Evolutionary conservation across 1,140 invertebrate genomes (phyloP).

Genomic region (Muscidifurax raptorellus): DNA sequence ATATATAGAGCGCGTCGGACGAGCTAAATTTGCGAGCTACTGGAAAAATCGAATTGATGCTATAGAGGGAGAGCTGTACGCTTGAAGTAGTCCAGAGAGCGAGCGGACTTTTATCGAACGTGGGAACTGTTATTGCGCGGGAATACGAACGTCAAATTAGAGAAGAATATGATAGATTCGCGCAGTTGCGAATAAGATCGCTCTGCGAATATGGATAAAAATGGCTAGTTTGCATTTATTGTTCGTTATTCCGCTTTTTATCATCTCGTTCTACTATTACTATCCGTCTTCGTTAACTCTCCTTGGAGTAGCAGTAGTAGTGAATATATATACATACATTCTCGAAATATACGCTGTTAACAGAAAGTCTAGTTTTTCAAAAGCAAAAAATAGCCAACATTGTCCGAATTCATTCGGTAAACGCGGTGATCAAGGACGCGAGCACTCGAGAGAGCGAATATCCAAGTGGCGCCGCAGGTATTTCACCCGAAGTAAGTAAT

Average conservation of each 20-base stretch:
- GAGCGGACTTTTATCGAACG: slow-evolving; percentile 31
- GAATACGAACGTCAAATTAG: slow-evolving; percentile 22
- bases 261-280: no score
- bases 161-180: slow-evolving; percentile 24
- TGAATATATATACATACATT: no score
- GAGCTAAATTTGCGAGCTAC: background rate
- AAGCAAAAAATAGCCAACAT: background rate
- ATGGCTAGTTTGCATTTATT: slow-evolving; percentile 1
- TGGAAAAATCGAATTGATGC: slow-evolving; percentile 29
- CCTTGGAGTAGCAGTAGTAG: no score
- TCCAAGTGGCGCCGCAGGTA: background rate
- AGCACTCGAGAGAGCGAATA: background rate
- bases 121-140: background rate
- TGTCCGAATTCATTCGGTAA: background rate
- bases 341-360: no score
- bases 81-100: slow-evolving; percentile 18
- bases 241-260: background rate
- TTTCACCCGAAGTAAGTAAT: slow-evolving; percentile 9
- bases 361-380: no score
- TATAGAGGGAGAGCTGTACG: background rate
- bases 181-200: background rate
- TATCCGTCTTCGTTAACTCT: no score
- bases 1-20: background rate
- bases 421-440: background rate
- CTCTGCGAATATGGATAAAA: background rate